These are phyloP conservation scores for Phania funesta DNA, from an alignment of 2,888 invertebrate species.

Conservation along the genomic window DNA sequence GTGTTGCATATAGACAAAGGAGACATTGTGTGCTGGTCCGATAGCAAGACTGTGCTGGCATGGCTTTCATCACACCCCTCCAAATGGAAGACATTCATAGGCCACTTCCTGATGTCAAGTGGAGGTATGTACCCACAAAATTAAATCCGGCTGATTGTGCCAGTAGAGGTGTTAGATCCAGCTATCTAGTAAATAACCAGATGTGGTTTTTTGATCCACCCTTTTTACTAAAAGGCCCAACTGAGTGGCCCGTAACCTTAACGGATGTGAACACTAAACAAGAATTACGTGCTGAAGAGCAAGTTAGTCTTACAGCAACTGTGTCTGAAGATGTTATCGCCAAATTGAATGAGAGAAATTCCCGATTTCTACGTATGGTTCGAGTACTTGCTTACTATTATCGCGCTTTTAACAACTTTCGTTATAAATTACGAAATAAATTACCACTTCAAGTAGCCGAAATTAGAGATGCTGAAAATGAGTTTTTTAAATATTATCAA, in stretches of 20 bases:
- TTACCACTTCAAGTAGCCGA: background rate
- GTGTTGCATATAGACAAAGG: background rate
- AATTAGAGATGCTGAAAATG: constrained; percentile 18
- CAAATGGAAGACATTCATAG: constrained; percentile 35
- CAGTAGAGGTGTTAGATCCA: too few species aligned
- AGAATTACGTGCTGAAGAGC: constrained; percentile 8
- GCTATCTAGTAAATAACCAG: too few species aligned
- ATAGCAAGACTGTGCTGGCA: constrained; percentile 43
- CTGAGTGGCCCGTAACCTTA: background rate
- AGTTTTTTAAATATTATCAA: constrained; percentile 21
- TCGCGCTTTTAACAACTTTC: constrained; percentile 6
- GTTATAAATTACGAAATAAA: background rate
- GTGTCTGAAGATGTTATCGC: background rate
- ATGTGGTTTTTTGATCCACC: constrained; percentile 32
- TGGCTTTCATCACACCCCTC: constrained; percentile 29
- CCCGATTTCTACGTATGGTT: constrained; percentile 10
- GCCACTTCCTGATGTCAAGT: too few species aligned
- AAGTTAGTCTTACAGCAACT: background rate
- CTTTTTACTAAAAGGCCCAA: background rate
- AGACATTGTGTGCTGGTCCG: constrained; percentile 26
- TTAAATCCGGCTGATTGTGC: too few species aligned
- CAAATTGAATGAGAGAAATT: background rate
- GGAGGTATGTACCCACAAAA: too few species aligned
- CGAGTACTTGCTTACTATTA: constrained; percentile 28
- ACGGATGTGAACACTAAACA: constrained; percentile 15